Evolutionary conservation across 1,140 invertebrate species (phyloP).

Genomic region (Camponotus floridanus): DNA sequence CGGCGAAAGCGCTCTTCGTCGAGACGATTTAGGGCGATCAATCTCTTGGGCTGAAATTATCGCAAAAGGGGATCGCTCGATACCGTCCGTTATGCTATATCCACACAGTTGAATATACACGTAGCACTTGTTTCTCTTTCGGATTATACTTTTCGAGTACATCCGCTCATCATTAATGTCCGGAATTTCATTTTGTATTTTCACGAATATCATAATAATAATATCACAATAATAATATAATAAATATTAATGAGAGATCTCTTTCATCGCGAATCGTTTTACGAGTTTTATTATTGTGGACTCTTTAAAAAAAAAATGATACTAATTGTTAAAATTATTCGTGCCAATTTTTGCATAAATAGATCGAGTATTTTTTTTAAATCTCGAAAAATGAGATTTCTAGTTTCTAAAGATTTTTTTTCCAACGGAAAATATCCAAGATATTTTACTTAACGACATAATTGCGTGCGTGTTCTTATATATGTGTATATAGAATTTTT

Average conservation of each 20-base stretch:
- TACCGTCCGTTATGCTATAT: background rate
- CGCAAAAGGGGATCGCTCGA: constrained; percentile 39
- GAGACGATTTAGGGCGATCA: constrained; percentile 46
- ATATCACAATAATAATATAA: too few species aligned
- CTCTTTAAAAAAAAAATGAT: background rate
- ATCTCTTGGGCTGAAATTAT: constrained; percentile 34
- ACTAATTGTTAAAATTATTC: background rate
- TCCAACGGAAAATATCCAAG: background rate
- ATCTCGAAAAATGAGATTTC: background rate
- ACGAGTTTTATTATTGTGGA: background rate
- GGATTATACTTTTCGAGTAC: constrained; percentile 24
- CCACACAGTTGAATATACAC: background rate
- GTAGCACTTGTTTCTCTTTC: constrained; percentile 20
- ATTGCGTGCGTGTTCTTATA: too few species aligned
- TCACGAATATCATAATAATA: constrained; percentile 27
- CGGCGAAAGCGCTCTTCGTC: constrained; percentile 42
- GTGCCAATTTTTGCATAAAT: background rate
- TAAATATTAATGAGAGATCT: background rate
- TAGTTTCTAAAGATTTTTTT: background rate
- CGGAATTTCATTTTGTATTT: constrained; percentile 27
- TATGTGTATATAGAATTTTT: background rate
- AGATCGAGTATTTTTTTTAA: background rate
- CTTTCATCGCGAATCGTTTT: constrained; percentile 12
- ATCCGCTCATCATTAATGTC: constrained; percentile 21
- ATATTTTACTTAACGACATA: background rate